Percentiles rank a stretch among this genome's conserved stretches.
Conservation (phyloP, 2,888 invertebrate genomes). For the Prosapia bicincta region DNA sequence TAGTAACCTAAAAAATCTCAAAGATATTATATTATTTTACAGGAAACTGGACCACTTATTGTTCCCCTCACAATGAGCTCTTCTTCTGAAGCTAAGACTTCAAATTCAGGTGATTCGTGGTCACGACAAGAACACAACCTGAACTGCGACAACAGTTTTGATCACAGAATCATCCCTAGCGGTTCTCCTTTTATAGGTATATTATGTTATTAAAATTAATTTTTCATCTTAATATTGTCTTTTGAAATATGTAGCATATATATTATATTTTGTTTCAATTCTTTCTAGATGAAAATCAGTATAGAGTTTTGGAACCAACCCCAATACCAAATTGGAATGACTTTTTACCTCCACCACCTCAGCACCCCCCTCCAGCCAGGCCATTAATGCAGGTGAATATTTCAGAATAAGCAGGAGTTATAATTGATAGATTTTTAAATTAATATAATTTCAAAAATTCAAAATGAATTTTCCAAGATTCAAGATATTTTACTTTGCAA, state of each 20-base stretch:
- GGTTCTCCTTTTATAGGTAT: constrained; percentile 13
- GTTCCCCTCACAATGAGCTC: constrained; percentile 29
- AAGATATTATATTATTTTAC: neutral
- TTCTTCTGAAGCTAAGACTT: constrained; percentile 37
- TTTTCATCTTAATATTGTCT: no score
- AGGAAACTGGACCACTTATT: constrained; percentile 21
- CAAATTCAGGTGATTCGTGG: constrained; percentile 27
- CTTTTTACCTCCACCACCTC: constrained; percentile 40
- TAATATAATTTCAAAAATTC: no score
- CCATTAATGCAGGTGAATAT: constrained; percentile 41
- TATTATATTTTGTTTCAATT: no score
- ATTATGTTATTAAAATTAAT: neutral
- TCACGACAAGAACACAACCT: constrained; percentile 23
- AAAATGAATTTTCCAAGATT: no score
- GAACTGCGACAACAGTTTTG: constrained; percentile 11
- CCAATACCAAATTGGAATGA: constrained; percentile 39
- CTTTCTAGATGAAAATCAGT: constrained; percentile 24
- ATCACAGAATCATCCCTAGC: constrained; percentile 8
- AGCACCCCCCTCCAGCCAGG: constrained; percentile 40
- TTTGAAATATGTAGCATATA: no score
- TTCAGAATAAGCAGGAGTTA: no score
- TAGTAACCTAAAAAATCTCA: neutral
- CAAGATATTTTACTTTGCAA: no score
- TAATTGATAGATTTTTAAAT: no score
- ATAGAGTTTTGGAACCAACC: constrained; percentile 23